Evolutionary conservation across 2,113 vertebrate species (phyloP), one percentile per base, ranked within the genome.

Genomic region (Dolichotis patagonum): DNA sequence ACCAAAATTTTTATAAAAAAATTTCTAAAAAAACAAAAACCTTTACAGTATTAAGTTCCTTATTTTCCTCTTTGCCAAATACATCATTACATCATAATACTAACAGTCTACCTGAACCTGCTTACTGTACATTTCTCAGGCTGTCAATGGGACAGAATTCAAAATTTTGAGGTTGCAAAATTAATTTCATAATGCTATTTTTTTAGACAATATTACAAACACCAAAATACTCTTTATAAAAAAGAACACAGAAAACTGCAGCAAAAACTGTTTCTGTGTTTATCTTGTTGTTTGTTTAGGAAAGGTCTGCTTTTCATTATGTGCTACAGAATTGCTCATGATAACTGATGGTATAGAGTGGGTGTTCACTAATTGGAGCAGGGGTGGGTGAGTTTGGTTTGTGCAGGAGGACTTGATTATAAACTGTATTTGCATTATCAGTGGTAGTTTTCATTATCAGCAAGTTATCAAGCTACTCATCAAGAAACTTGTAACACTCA

Each of bases 191-290:
- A 92, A 91, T 95, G 71, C 94, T 75, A 0, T 94, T 88, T n/a
- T 94, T 67, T 13, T 93, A 96, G 80, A 88, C 96, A 93, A 86
- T 9, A 62, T 95, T 88, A 95, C 97, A 89, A 88, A 77, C 22
- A 88, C 97, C 94, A 96, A 97, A 89, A 96, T 62, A 67, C 73
- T 97, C 43, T 97, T 98, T 97, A 83, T 95, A 95, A 89, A 52
- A 52, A 52, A 97, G 90, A 95, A 88, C 73, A 94, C 32, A 80
- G 22, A 90, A 94, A 91, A 88, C 88, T 60, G 1, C 78, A 77
- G 81, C 67, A 94, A 95, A 97, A 97, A 14, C 69, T 77, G 26
- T 96, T 77, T 95, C 77, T 80, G 73, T 95, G 65, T 91, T 88
- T 19, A 77, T 63, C 78, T 0, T 63, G 0, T 52, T 30, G 65